Evolutionary conservation across 2,888 invertebrate genomes (phyloP).

Genomic region (Automeris io): DNA sequence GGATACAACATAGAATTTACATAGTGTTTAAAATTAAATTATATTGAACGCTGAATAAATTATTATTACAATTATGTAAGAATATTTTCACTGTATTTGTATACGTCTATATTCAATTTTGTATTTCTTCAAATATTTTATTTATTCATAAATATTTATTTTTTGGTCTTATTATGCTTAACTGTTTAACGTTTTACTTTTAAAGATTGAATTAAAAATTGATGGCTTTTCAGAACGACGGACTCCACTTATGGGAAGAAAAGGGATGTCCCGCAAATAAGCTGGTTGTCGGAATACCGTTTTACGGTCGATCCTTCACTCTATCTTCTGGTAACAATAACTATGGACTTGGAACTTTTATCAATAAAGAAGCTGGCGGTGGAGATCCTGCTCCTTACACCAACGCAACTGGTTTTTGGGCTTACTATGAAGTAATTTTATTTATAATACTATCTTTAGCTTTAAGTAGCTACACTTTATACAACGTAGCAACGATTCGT

Average conservation of each 20-base stretch:
- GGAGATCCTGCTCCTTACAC: constrained; percentile 91
- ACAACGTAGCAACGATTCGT: too few species aligned
- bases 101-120: too few species aligned
- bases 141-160: too few species aligned
- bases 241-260: constrained; percentile 90
- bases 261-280: constrained; percentile 92
- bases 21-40: too few species aligned
- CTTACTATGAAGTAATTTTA: constrained; percentile 85
- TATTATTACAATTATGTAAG: too few species aligned
- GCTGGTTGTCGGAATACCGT: constrained; percentile 91
- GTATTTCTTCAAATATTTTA: too few species aligned
- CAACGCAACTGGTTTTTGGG: constrained; percentile 90
- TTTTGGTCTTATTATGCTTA: too few species aligned
- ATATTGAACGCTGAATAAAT: too few species aligned
- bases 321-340: constrained; percentile 88
- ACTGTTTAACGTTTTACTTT: too few species aligned
- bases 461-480: not conserved
- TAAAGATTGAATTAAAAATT: too few species aligned
- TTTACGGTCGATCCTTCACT: constrained; percentile 92
- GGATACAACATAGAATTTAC: too few species aligned
- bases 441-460: not conserved
- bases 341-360: constrained; percentile 89
- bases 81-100: too few species aligned
- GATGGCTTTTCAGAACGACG: constrained; percentile 86
- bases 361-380: constrained; percentile 93